Evolutionary conservation across 53 echinoderm and acorn worm genomes (phyloP), one percentile per base, ranked within the genome.

Genomic region (Henricia sp.): DNA sequence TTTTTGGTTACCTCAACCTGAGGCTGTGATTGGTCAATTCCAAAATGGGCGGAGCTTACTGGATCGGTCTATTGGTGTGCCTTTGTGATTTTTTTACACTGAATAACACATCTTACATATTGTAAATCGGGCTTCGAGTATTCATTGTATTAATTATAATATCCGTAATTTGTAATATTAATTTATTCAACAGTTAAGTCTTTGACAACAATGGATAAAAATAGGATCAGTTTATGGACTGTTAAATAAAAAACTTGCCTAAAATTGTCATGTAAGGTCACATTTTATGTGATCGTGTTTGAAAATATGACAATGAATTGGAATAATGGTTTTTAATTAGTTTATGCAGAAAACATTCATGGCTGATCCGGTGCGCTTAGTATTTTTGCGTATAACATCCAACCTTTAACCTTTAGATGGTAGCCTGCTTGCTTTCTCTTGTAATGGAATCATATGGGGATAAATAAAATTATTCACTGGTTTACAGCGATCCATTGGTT

Each of bases 361-460:
- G 80, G 80, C 80, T 48, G 80, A 80, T 80, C 80, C 80, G 64
- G 80, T 80, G 80, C 63, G 62, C 63, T 62, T 80, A 80, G 80
- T 80, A 80, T 80, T 80, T 64, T 80, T 80, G 80, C 80, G 48
- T 64, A 60, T 80, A 32, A 80, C 80, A 62, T 80, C 58, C 64
- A 32, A 52, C 73, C 73, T 60, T 60, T 17, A 21, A 55, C 55
- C 55, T 21, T 21, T 21, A 38, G 21, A 4, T 44, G 38, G 8
- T 40, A 58, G 42, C 39, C 55, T 41, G 64, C 80, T 80, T 64
- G 48, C 64, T 80, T 30, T 6, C 20, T 12, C 23, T 43, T 75
- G 62, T 30, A 63, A 50, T 80, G 64, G 80, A 62, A 43, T 77
- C 43, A 62, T 43, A 16, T 46, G 16, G 50, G 76, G 29, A 40